Base-by-base conservation (phyloP, 2,888 invertebrate species). In the Catocala fraxini region DNA sequence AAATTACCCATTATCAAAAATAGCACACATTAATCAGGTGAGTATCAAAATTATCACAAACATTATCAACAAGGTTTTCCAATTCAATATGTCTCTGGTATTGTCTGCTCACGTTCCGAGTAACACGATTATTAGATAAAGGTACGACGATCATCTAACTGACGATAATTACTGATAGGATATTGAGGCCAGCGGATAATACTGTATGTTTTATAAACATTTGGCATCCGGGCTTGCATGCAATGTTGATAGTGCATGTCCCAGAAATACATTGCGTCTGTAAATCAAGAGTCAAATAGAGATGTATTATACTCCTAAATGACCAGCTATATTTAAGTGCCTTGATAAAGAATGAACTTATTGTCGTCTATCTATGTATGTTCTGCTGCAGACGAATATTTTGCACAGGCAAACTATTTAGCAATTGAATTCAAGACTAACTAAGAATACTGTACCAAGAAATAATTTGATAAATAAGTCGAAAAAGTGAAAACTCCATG, bases 181-280 rank as follows among this genome's bases (percentile, higher is more conserved):
- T 43, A 81, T 77, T 79, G 75, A 79, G 81, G 81, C 59, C 81
- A 68, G 46, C 61, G 57, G 58, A 47, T 59, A 52, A 47, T 25
- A 25, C 41, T 34, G 33, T 34, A 9, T 39, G 33, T 11, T 34
- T 0, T 51, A 15, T 34, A 45, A 12, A 48, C 6, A 11, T 33
- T 4, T 33, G 25, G 13, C 15, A 47, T 25, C 10, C 25, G 25
- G 47, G 11, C 5, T n/a, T 13, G 12, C 12, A 45, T 45, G 45
- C 45, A 45, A 6, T 39, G 35, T 39, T 7, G 35, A 39, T 39
- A 39, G 35, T 9, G 35, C 9, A 39, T 39, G 35, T 39, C 35
- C 35, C 35, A 39, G 35, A 39, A 39, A 39, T 39, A 9, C 35
- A 39, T 39, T 9, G 35, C 3, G 35, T 39, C 9, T 39, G 35